Base-by-base conservation (phyloP, 2,113 vertebrate genomes). In the Otolemur garnettii region DNA sequence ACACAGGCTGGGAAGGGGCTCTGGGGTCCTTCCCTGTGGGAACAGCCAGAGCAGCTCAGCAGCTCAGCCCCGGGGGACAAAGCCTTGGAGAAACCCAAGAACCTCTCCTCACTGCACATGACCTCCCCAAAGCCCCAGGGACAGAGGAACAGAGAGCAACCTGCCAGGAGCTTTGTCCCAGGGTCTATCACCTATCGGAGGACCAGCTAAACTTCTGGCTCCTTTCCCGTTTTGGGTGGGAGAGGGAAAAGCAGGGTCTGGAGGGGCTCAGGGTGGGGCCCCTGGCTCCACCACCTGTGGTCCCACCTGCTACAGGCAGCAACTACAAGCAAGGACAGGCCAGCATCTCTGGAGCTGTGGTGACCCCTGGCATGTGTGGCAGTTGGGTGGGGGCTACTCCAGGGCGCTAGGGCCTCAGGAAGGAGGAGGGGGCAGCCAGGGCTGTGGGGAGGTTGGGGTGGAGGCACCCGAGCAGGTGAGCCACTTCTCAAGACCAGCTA, bases 371-470 rank as follows among this genome's bases (percentile, higher is more conserved):
- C 60, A 12, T 26, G 38, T 5, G 30, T 7, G 0, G 35, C 24
- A 2, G 0, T 2, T 4, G n/a, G 30, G 57, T 13, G 66, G 17
- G 75, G 42, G 26, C 1, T 5, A 50, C 60, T 60, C 78, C 8
- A 66, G 89, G 45, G 7, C 1, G 1, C 50, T 14, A 84, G 11
- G 21, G 74, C 26, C 71, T n/a, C n/a, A 14, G 66, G 26, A 53
- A 68, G 17, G 19, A 33, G 33, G 42, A 1, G 0, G 42, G 2
- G 11, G 38, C 33, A 18, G 35, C 3, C 1, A 17, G 28, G 45
- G 28, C 60, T 30, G 42, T 14, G 1, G 60, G 33, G 28, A 45
- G 21, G 33, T 3, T 3, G 33, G 55, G 53, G 14, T 5, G 2
- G 17, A 72, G 38, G 12, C 45, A 53, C 50, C 17, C 50, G 69